Evolutionary conservation across 1,140 invertebrate genomes (phyloP), one percentile per base, ranked within the genome.

Genomic region (Zaprionus gabonicus): DNA sequence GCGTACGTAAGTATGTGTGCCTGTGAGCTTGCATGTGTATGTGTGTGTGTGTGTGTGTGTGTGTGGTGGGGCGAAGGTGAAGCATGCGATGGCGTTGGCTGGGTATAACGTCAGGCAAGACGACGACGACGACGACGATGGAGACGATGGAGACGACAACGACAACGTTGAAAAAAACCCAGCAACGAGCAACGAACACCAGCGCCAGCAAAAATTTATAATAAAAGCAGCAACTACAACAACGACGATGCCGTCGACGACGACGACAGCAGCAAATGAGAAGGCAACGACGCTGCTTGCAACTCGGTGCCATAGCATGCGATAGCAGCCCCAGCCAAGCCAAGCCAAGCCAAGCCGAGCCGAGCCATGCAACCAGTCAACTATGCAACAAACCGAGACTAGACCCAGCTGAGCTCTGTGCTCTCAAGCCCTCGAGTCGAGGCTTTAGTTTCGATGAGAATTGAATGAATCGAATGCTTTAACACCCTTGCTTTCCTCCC

Each of bases 41-140:
- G 56, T 74, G 17, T 20, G 20, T 71, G 51, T 66, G 67, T 73
- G 82, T 86, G 59, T 78, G 20, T 71, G 51, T 66, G 67, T 73
- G 82, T 86, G 59, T 78, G 78, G 84, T 76, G 84, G 84, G 84
- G 85, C 84, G 84, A 88, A 88, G 84, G 84, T 88, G 84, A 88
- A 90, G 80, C 83, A 86, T 87, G 81, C 84, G 74, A 87, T 87
- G 83, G 84, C 80, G 81, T 76, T 83, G 71, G 63, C 71, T 83
- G 72, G 17, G 17, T 80, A 69, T 71, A 71, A 78, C 75, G 71
- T 78, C 82, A 75, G 82, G 82, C 82, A 85, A 84, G 74, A 75
- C 75, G 78, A 71, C 73, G 68, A 66, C 76, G 72, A 73, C 58
- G 58, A 58, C 64, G 72, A 67, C 78, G 76, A 71, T 28, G 62